Evolutionary conservation across 1,140 invertebrate species (phyloP).

Genomic region (Trachymyrmex cornetzi): DNA sequence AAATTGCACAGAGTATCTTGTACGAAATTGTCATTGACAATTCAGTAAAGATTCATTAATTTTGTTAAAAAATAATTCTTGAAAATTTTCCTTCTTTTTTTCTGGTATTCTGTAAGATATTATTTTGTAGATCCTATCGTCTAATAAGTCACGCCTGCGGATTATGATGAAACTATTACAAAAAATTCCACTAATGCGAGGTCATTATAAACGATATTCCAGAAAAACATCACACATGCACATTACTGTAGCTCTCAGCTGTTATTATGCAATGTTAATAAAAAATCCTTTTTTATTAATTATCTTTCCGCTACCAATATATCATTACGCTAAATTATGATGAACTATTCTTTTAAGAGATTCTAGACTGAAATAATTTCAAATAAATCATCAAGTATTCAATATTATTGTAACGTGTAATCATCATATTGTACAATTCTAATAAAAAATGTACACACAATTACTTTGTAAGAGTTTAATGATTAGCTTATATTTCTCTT

Average conservation of each 20-base stretch:
- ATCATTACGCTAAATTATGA: neutral
- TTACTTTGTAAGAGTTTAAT: neutral
- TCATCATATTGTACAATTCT: neutral
- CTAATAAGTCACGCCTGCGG: neutral
- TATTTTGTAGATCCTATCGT: neutral
- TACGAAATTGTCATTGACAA: neutral
- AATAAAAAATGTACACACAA: neutral
- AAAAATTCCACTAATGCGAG: neutral
- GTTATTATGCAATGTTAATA: no score
- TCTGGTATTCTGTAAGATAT: neutral
- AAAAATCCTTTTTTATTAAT: no score
- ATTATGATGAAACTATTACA: neutral
- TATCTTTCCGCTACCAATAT: no score
- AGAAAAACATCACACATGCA: neutral
- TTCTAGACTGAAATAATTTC: neutral
- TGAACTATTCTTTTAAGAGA: neutral
- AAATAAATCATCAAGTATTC: neutral
- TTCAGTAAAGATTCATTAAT: neutral
- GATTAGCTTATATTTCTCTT: neutral
- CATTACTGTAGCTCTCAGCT: neutral
- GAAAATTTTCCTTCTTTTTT: neutral
- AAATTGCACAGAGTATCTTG: neutral
- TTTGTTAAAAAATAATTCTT: neutral
- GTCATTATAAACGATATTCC: neutral
- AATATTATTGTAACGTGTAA: neutral